These are phyloP conservation scores for Eutolmus rufibarbis DNA, from an alignment of 2,888 invertebrate species.

Conservation along the genomic window DNA sequence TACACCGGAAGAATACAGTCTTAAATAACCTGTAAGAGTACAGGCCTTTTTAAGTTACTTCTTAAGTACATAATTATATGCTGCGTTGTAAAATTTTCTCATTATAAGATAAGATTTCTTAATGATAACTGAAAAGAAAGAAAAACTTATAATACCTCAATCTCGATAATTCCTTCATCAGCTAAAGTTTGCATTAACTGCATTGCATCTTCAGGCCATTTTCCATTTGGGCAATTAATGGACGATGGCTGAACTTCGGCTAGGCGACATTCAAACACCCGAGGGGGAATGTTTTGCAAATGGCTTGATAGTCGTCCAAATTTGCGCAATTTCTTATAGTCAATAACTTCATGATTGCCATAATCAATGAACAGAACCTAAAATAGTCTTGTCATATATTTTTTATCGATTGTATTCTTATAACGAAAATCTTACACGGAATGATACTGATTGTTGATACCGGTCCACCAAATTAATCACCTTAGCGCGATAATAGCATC, in stretches of 20 bases:
- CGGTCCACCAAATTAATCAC: slow-evolving; percentile 61
- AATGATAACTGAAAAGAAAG: no score
- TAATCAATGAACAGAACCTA: slow-evolving; percentile 82
- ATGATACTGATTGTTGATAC: slow-evolving; percentile 51
- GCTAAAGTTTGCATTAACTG: slow-evolving; percentile 63
- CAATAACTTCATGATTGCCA: slow-evolving; percentile 69
- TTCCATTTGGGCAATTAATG: slow-evolving; percentile 66
- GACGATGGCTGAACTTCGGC: slow-evolving; percentile 74
- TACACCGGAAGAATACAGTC: no score
- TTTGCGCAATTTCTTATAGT: slow-evolving; percentile 63
- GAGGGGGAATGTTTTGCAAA: slow-evolving; percentile 63
- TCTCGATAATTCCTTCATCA: slow-evolving; percentile 60
- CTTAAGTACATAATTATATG: no score
- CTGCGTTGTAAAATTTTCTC: no score
- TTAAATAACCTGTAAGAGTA: no score
- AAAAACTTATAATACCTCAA: slow-evolving; percentile 62
- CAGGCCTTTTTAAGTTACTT: no score
- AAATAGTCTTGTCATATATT: background rate
- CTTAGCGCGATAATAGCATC: slow-evolving; percentile 67
- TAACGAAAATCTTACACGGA: slow-evolving; percentile 49
- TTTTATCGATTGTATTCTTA: background rate
- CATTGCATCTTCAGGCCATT: slow-evolving; percentile 70
- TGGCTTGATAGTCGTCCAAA: slow-evolving; percentile 53
- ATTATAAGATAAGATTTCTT: no score
- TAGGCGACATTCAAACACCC: slow-evolving; percentile 76